Conservation (phyloP, 2,888 invertebrate genomes). For the Dendrolimus houi region DNA sequence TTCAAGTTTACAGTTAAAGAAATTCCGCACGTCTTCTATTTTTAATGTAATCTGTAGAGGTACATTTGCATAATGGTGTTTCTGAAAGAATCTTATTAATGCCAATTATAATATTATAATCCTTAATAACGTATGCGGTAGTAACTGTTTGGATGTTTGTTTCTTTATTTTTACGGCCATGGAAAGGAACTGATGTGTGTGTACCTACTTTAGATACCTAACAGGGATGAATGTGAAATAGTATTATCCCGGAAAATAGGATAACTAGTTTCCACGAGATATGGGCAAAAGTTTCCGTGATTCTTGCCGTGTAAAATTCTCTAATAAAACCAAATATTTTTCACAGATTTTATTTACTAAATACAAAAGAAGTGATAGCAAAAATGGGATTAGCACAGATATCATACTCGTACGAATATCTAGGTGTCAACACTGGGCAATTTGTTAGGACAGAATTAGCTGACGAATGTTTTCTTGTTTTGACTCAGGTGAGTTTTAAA, state of each 20-base stretch:
- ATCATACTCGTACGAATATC: constrained; percentile 97
- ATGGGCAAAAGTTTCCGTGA: not conserved
- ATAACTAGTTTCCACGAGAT: not conserved
- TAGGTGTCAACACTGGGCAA: constrained; percentile 94
- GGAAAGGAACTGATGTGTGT: too few species aligned
- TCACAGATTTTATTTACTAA: constrained; percentile 81
- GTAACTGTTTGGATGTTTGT: constrained; percentile 4
- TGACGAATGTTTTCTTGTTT: constrained; percentile 97
- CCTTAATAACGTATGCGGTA: not conserved
- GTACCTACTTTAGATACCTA: too few species aligned
- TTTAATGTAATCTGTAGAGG: too few species aligned
- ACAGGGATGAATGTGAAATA: too few species aligned
- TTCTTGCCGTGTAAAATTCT: not conserved
- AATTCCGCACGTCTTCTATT: too few species aligned
- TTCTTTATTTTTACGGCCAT: not conserved
- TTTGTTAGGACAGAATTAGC: constrained; percentile 97
- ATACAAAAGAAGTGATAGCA: constrained; percentile 79
- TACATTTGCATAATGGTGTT: constrained; percentile 4
- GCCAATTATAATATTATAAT: not conserved
- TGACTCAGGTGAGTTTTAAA: constrained; percentile 84
- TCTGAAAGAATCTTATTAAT: not conserved
- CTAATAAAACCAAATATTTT: constrained; percentile 6
- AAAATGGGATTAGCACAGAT: constrained; percentile 96
- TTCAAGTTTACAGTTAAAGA: too few species aligned
- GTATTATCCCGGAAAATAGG: too few species aligned